A percentile compares a stretch with the other conserved stretches of the same genome.
These are phyloP conservation scores for Salvelinus alpinus DNA, from an alignment of 2,113 vertebrate genomes.

Conservation along the genomic window DNA sequence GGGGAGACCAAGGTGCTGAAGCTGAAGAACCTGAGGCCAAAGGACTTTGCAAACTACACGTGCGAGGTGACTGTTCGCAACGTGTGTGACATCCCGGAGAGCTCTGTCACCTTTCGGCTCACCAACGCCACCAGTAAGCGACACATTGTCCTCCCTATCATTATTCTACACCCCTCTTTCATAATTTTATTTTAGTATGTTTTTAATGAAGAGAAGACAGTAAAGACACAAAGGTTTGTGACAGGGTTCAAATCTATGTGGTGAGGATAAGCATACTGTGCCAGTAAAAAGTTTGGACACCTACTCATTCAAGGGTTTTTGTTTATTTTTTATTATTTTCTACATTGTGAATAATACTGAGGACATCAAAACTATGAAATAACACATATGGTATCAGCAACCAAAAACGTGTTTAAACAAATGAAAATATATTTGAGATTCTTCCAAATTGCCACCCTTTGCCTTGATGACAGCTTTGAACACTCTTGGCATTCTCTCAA, in stretches of 20 bases:
- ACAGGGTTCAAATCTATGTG: background rate
- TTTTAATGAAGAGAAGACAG: background rate
- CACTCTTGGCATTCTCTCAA: no score
- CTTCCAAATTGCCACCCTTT: no score
- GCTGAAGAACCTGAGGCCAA: slow-evolving; percentile 91
- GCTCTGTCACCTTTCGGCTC: slow-evolving; percentile 89
- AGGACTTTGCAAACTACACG: slow-evolving; percentile 94
- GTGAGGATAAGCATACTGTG: background rate
- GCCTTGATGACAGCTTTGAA: no score
- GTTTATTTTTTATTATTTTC: no score
- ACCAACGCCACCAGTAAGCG: slow-evolving; percentile 91
- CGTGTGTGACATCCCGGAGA: slow-evolving; percentile 93
- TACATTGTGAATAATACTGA: no score
- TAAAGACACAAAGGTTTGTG: no score
- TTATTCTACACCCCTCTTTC: background rate
- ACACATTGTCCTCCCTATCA: background rate
- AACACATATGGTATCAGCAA: no score
- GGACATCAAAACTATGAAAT: no score
- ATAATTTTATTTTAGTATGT: background rate
- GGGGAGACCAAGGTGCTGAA: slow-evolving; percentile 98
- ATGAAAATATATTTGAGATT: no score
- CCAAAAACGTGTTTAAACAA: no score
- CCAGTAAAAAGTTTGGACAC: no score
- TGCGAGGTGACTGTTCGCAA: slow-evolving; percentile 97
- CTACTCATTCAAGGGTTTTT: no score